Evolutionary conservation across 1,140 invertebrate genomes (phyloP).

Genomic region (Aricia agestis): DNA sequence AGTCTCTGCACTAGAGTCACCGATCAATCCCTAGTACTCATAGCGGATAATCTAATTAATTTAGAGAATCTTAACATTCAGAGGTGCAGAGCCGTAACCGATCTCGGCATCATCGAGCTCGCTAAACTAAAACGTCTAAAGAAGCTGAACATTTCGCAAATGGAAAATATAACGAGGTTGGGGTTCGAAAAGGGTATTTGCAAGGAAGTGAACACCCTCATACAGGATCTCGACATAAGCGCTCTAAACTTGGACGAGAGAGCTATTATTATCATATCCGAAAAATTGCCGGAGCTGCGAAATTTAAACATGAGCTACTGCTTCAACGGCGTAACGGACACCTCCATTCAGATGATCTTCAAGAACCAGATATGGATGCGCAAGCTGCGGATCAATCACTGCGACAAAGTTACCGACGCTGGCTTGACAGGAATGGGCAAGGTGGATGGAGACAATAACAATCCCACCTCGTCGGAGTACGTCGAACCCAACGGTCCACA

Average conservation of each 20-base stretch:
- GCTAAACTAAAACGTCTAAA: slow-evolving; percentile 75
- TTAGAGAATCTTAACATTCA: slow-evolving; percentile 77
- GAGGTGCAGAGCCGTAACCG: slow-evolving; percentile 79
- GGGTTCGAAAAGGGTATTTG: slow-evolving; percentile 79
- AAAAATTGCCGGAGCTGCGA: slow-evolving; percentile 77
- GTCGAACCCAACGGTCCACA: slow-evolving; percentile 42
- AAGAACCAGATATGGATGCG: slow-evolving; percentile 78
- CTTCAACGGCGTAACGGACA: slow-evolving; percentile 81
- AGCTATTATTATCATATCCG: slow-evolving; percentile 76
- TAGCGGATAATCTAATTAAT: slow-evolving; percentile 77
- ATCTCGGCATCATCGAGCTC: slow-evolving; percentile 77
- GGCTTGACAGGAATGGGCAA: slow-evolving; percentile 81
- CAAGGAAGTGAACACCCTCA: slow-evolving; percentile 52
- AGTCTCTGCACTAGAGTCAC: slow-evolving; percentile 80
- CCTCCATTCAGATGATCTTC: slow-evolving; percentile 79
- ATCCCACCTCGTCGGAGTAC: slow-evolving; percentile 49
- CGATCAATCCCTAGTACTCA: slow-evolving; percentile 77
- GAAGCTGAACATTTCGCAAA: slow-evolving; percentile 81
- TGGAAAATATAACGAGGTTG: slow-evolving; percentile 78
- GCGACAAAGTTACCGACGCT: slow-evolving; percentile 81
- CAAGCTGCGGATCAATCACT: slow-evolving; percentile 79
- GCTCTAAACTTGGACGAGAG: slow-evolving; percentile 79
- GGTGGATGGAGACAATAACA: slow-evolving; percentile 51
- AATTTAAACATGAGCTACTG: slow-evolving; percentile 82
- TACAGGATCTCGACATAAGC: slow-evolving; percentile 78